A percentile compares a stretch with the other conserved stretches of the same genome.
phyloP scores from a whole-genome alignment of 2,113 vertebrate species.

The Chunga burmeisteri region DNA sequence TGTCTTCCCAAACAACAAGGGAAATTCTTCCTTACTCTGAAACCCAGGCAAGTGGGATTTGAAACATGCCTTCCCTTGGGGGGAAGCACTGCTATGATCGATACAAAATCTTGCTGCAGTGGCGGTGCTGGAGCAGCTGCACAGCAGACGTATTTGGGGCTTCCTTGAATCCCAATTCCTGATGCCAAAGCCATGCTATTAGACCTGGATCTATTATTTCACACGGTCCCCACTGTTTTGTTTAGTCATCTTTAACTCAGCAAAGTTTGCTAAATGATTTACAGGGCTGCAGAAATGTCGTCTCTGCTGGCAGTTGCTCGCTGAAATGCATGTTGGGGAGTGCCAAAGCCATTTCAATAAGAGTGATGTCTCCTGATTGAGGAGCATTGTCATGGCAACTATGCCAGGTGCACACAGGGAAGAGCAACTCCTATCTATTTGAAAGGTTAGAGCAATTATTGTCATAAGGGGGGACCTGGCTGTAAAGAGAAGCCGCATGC shows the following conservation, averaged over 20 bases:
- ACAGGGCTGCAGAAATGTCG: conserved; percentile 11
- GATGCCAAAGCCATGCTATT: neutral
- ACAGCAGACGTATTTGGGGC: neutral
- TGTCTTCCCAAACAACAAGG: neutral
- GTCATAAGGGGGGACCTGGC: neutral
- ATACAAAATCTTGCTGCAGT: neutral
- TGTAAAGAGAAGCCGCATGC: neutral
- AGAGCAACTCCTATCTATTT: neutral
- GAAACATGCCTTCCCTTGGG: neutral
- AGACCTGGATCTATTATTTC: neutral
- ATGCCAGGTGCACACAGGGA: conserved; percentile 21
- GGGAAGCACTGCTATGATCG: neutral
- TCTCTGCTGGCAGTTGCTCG: neutral
- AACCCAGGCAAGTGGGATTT: neutral
- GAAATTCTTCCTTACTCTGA: neutral
- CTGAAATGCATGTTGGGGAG: conserved; percentile 50
- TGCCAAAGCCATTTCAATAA: conserved; percentile 31
- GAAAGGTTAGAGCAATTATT: conserved; percentile 61
- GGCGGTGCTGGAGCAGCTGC: neutral
- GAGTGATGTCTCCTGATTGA: conserved; percentile 43
- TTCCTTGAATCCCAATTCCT: neutral
- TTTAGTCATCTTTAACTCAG: conserved; percentile 20
- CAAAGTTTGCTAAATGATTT: conserved; percentile 40
- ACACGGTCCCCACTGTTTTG: neutral
- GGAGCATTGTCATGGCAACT: conserved; percentile 65